These are phyloP conservation scores for Heliconius hewitsoni DNA, from an alignment of 1,140 invertebrate species.

Conservation along the genomic window DNA sequence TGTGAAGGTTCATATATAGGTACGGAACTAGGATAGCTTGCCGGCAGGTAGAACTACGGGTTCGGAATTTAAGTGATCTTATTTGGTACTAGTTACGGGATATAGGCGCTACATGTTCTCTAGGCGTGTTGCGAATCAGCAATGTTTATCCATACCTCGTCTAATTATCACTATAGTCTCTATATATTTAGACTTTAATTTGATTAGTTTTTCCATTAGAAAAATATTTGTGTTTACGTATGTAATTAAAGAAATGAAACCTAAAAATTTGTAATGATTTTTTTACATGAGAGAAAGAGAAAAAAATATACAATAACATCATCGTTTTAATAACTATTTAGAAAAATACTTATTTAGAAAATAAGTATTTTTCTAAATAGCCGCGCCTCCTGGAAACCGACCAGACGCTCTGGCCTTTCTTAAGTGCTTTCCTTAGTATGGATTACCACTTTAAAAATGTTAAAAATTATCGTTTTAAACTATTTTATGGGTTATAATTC, in stretches of 20 bases:
- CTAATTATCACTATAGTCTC: slow-evolving; percentile 36
- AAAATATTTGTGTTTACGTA: neutral
- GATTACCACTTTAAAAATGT: too few species aligned
- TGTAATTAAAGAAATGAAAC: neutral
- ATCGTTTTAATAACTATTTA: too few species aligned
- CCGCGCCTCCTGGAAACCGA: too few species aligned
- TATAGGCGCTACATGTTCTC: slow-evolving; percentile 26
- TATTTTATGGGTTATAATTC: too few species aligned
- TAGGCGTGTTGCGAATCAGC: slow-evolving; percentile 41
- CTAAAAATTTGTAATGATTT: too few species aligned
- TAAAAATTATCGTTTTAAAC: too few species aligned
- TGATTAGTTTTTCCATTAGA: neutral
- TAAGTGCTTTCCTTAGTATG: too few species aligned
- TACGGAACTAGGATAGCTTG: slow-evolving; percentile 38
- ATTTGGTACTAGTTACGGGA: slow-evolving; percentile 38
- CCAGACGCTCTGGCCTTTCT: too few species aligned
- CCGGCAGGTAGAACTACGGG: slow-evolving; percentile 37
- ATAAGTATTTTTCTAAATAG: too few species aligned
- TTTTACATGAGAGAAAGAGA: too few species aligned
- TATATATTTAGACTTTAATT: slow-evolving; percentile 19
- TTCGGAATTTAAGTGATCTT: slow-evolving; percentile 46
- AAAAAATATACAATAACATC: too few species aligned
- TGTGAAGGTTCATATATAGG: slow-evolving; percentile 40
- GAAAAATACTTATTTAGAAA: too few species aligned
- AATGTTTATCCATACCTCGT: slow-evolving; percentile 36